Percentiles rank a stretch among this genome's conserved stretches.
phyloP scores from a whole-genome alignment of 2,888 invertebrate species.

The Drosophila yooni region DNA sequence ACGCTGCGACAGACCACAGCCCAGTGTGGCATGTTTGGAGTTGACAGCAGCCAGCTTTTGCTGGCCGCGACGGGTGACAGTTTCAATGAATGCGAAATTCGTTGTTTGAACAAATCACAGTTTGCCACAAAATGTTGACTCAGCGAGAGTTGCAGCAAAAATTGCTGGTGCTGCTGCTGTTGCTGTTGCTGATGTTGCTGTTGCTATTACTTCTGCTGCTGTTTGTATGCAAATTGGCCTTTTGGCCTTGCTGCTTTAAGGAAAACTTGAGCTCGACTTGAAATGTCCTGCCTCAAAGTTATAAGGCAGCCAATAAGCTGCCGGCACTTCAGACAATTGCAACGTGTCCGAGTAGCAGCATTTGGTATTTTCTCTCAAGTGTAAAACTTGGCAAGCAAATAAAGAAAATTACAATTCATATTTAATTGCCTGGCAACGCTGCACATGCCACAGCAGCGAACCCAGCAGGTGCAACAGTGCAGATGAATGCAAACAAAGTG shows the following conservation, averaged over 20 bases:
- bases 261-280: conserved; percentile 4
- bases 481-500: conserved; percentile 55
- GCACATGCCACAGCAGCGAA: background rate
- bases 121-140: conserved; percentile 46
- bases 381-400: conserved; percentile 43
- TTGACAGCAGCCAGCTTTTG: conserved; percentile 21
- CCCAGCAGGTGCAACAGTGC: conserved; percentile 29
- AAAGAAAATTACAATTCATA: conserved; percentile 74
- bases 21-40: conserved; percentile 14
- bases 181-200: background rate
- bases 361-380: conserved; percentile 10
- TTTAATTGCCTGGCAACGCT: conserved; percentile 61
- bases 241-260: conserved; percentile 23
- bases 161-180: background rate
- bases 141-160: conserved; percentile 21
- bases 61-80: conserved; percentile 47
- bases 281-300: conserved; percentile 9
- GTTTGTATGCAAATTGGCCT: conserved; percentile 53
- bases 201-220: background rate
- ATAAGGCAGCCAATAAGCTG: conserved; percentile 39
- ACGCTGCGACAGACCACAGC: conserved; percentile 20
- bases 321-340: conserved; percentile 21
- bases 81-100: conserved; percentile 69
- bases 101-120: conserved; percentile 48
- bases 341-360: conserved; percentile 31